Percentiles rank a stretch among this genome's conserved stretches.
Conservation (phyloP, 2,888 invertebrate species). For the Drosophila prolongata region DNA sequence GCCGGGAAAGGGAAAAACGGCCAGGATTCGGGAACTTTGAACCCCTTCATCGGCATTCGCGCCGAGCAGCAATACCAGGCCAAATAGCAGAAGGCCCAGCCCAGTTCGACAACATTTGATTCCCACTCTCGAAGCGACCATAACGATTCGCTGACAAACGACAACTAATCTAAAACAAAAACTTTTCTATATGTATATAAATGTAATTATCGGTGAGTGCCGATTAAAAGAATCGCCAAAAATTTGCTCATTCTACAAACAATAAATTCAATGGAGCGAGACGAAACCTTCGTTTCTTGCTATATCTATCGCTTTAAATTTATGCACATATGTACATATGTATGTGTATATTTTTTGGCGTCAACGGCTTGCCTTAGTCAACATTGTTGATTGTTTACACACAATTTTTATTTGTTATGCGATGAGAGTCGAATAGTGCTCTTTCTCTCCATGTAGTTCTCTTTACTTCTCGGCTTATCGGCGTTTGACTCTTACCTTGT, state of each 20-base stretch:
- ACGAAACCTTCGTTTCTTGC: constrained; percentile 8
- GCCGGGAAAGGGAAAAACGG: constrained; percentile 75
- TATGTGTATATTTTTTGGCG: neutral
- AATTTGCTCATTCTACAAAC: constrained; percentile 5
- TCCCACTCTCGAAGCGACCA: constrained; percentile 27
- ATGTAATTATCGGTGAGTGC: constrained; percentile 42
- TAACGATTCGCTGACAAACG: constrained; percentile 15
- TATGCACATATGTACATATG: neutral
- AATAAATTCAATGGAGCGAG: constrained; percentile 44
- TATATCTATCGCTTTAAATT: constrained; percentile 26
- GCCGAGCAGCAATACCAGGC: neutral
- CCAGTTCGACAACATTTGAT: neutral
- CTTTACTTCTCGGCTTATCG: neutral
- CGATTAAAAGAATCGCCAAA: neutral
- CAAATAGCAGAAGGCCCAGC: constrained; percentile 34
- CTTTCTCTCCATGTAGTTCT: neutral
- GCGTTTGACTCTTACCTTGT: neutral
- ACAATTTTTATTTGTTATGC: constrained; percentile 44
- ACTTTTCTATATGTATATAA: constrained; percentile 6
- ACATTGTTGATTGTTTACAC: constrained; percentile 51
- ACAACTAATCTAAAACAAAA: constrained; percentile 41
- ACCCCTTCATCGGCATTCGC: constrained; percentile 5
- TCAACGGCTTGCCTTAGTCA: constrained; percentile 27
- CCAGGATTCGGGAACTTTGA: constrained; percentile 61
- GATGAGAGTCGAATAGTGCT: neutral